Evolutionary conservation across 2,888 invertebrate species (phyloP), one percentile per base, ranked within the genome.

Genomic region (Cryptophagus acutangulus): DNA sequence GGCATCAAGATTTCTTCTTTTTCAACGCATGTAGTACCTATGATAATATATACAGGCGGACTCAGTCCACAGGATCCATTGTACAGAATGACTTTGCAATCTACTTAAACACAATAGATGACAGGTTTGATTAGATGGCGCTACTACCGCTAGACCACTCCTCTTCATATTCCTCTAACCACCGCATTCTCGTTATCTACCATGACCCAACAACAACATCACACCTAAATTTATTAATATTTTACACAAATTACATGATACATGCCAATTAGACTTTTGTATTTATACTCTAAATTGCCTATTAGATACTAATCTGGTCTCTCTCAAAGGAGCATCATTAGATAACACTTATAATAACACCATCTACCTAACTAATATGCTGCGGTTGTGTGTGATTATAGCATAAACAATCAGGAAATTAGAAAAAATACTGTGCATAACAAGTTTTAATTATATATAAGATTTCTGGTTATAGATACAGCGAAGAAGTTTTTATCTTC

Each of bases 31-130:
- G 24, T n/a, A n/a, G 24, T 20, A n/a, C n/a, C n/a, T 6, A 20
- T 20, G 24, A 20, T 6, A n/a, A n/a, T 8, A n/a, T 20, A 20
- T 6, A 8, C 6, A 6, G 24, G 6, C n/a, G 6, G 6, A 8
- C 24, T 6, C 6, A 8, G 24, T 6, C 24, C 6, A 6, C 6
- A 20, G 6, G 24, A 20, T 20, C 47, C 46, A 49, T 52, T 52
- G 49, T 49, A 38, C 41, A 38, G 45, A 34, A 49, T 53, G 53
- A 53, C 53, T 45, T 12, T 42, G 52, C 52, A 49, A 33, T 43
- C 17, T 36, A 36, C 31, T 35, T 36, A 14, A 14, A n/a, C 31
- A 20, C 24, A 20, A 20, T 20, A 20, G 24, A 20, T 20, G 16
- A 10, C 8, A 3, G 24, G 24, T 20, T 20, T 20, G 24, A 33